Evolutionary conservation across 2,797 vertebrate species (phyloP).

Genomic region (Nothura maculosa): DNA sequence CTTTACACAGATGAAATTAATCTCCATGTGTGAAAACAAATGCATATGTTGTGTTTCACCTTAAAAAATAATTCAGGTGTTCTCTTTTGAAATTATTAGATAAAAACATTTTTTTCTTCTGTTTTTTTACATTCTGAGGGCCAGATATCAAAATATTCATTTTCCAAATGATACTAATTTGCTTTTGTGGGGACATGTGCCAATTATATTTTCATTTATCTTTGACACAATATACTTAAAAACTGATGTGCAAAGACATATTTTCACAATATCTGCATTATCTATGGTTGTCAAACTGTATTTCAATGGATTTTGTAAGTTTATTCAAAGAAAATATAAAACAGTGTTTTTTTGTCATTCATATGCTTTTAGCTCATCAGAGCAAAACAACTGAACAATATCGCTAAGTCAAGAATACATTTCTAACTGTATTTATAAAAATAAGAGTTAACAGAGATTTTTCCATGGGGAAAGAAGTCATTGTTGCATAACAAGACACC

Average conservation of each 20-base stretch:
- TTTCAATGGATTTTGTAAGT: background rate
- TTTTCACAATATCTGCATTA: background rate
- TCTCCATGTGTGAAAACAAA: background rate
- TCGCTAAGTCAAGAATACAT: background rate
- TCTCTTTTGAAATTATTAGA: background rate
- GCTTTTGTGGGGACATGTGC: background rate
- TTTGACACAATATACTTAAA: background rate
- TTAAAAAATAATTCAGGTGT: background rate
- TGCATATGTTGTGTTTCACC: background rate
- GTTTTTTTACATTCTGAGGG: background rate
- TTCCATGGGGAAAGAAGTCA: background rate
- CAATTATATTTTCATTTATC: background rate
- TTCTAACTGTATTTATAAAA: background rate
- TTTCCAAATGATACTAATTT: background rate
- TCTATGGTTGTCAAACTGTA: background rate
- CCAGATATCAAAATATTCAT: background rate
- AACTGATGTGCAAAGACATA: background rate
- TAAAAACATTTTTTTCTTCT: background rate
- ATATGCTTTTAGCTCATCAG: background rate
- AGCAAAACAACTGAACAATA: background rate
- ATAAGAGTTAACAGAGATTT: background rate
- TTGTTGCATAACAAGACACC: background rate
- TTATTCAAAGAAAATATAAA: background rate
- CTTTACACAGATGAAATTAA: background rate
- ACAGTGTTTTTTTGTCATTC: background rate